phyloP scores from a whole-genome alignment of 2,888 invertebrate genomes.

The Drosophila setosimentum region DNA sequence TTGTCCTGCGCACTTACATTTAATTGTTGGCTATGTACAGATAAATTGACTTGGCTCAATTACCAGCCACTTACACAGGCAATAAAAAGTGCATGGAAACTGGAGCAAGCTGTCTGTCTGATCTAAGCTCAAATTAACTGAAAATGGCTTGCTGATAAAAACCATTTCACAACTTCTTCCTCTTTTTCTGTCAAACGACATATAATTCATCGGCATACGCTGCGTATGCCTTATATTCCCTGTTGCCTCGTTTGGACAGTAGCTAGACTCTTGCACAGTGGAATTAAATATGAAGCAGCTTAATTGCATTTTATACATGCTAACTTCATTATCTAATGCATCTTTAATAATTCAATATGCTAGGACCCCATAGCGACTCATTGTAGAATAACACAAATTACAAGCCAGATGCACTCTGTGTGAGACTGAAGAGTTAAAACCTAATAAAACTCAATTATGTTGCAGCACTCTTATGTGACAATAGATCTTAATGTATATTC shows the following conservation, averaged over 20 bases:
- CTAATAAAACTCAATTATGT: slow-evolving; percentile 15
- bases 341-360: slow-evolving; percentile 36
- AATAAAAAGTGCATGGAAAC: slow-evolving; percentile 30
- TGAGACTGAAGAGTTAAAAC: background rate
- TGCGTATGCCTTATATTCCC: slow-evolving; percentile 24
- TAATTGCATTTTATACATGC: slow-evolving; percentile 36
- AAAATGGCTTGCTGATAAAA: slow-evolving; percentile 17
- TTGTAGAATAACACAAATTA: background rate
- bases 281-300: background rate
- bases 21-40: slow-evolving; percentile 58
- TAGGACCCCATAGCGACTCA: background rate
- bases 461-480: background rate
- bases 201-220: background rate
- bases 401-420: background rate
- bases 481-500: background rate
- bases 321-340: slow-evolving; percentile 25
- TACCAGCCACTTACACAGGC: slow-evolving; percentile 50
- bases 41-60: slow-evolving; percentile 48
- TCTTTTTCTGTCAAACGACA: background rate
- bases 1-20: slow-evolving; percentile 50
- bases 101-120: background rate
- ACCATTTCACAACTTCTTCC: background rate
- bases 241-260: background rate
- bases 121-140: slow-evolving; percentile 15
- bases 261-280: background rate